Conservation (phyloP, 2,888 invertebrate species). For the Scaptomyza flava region DNA sequence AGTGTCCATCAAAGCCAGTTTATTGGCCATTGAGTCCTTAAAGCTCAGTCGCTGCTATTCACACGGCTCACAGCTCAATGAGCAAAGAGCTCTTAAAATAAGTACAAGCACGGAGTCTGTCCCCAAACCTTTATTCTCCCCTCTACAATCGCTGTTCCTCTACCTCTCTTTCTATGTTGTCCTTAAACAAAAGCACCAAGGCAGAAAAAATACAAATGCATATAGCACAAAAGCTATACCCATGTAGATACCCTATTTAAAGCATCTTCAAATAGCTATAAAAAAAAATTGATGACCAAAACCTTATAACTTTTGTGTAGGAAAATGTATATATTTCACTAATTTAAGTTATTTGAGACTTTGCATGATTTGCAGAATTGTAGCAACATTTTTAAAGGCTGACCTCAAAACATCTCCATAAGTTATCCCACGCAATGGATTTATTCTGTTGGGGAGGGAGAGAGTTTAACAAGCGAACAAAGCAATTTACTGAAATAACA, state of each 20-base stretch:
- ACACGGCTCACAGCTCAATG: slow-evolving; percentile 57
- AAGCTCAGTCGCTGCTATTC: slow-evolving; percentile 62
- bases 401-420: too few species aligned
- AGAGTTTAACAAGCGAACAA: slow-evolving; percentile 47
- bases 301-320: too few species aligned
- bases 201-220: slow-evolving; percentile 19
- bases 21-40: slow-evolving; percentile 40
- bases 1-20: slow-evolving; percentile 40
- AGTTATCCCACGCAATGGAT: neutral
- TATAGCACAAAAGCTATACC: too few species aligned
- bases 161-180: slow-evolving; percentile 3
- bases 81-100: slow-evolving; percentile 65
- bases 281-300: too few species aligned
- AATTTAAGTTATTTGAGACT: too few species aligned
- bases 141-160: neutral
- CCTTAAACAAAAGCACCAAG: slow-evolving; percentile 34
- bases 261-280: too few species aligned
- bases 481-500: slow-evolving; percentile 71
- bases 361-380: too few species aligned
- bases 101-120: slow-evolving; percentile 30
- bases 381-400: too few species aligned
- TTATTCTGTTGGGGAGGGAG: neutral
- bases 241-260: slow-evolving; percentile 13
- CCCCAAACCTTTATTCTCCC: neutral
- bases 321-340: too few species aligned